These are phyloP conservation scores for Embiotoca jacksoni DNA, from an alignment of 2,113 vertebrate species.

Conservation along the genomic window DNA sequence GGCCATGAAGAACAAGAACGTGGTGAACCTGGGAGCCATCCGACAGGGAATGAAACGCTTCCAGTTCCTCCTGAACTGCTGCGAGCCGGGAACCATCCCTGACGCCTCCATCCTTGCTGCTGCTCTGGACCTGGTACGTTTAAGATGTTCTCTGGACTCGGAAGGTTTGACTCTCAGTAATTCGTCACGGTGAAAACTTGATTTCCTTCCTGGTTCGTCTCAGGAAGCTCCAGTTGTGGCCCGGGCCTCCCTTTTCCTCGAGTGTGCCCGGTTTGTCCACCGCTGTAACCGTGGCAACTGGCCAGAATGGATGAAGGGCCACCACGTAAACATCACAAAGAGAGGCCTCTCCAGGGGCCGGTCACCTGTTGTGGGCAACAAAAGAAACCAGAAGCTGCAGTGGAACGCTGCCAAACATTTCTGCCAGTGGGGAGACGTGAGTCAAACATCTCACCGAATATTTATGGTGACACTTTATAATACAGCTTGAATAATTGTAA, in stretches of 20 bases:
- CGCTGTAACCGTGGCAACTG: constrained; percentile 98
- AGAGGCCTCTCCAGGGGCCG: constrained; percentile 94
- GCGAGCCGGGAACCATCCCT: constrained; percentile 96
- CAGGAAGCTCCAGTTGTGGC: constrained; percentile 98
- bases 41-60: constrained; percentile 99
- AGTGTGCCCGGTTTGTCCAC: constrained; percentile 97
- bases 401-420: constrained; percentile 99
- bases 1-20: constrained; percentile 94
- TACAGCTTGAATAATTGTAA: not conserved
- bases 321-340: constrained; percentile 97
- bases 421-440: constrained; percentile 99
- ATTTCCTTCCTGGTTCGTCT: not conserved
- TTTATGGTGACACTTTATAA: not conserved
- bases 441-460: constrained; percentile 45
- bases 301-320: constrained; percentile 99
- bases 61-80: constrained; percentile 98
- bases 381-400: constrained; percentile 97
- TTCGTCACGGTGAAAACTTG: no score
- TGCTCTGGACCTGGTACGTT: constrained; percentile 93
- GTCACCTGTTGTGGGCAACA: constrained; percentile 95
- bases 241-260: constrained; percentile 94
- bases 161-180: no score
- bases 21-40: constrained; percentile 97
- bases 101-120: constrained; percentile 98
- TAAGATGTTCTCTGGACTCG: no score